phyloP scores from a whole-genome alignment of 2,797 vertebrate species.

The Moxostoma hubbsi region DNA sequence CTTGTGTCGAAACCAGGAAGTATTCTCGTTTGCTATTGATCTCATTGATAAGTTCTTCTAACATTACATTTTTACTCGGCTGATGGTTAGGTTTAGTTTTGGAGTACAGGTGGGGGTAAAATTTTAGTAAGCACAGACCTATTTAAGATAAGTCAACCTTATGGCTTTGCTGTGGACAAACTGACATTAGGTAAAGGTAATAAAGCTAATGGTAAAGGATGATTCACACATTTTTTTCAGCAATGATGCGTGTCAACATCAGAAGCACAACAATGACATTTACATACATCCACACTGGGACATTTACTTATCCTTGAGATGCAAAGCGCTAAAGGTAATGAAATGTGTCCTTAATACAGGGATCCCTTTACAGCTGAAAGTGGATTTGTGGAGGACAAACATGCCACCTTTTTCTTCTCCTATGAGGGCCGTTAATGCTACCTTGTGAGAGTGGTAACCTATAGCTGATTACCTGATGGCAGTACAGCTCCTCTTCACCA shows the following conservation, averaged over 20 bases:
- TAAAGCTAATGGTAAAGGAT: background rate
- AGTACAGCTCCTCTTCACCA: no score
- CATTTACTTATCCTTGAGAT: background rate
- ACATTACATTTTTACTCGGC: no score
- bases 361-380: background rate
- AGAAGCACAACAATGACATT: background rate
- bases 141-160: no score
- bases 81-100: no score
- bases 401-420: background rate
- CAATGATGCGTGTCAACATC: background rate
- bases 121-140: no score
- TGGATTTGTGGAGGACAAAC: background rate
- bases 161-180: no score
- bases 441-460: no score
- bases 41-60: no score
- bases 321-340: background rate
- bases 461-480: no score
- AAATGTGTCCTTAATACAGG: background rate
- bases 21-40: no score
- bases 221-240: background rate
- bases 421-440: background rate
- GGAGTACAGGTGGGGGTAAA: no score
- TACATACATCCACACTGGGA: background rate
- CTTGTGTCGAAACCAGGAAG: no score
- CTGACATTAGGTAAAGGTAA: background rate